Percentiles rank a stretch among this genome's conserved stretches.
phyloP scores from a whole-genome alignment of 2,888 invertebrate species.

The Metalampra italica region DNA sequence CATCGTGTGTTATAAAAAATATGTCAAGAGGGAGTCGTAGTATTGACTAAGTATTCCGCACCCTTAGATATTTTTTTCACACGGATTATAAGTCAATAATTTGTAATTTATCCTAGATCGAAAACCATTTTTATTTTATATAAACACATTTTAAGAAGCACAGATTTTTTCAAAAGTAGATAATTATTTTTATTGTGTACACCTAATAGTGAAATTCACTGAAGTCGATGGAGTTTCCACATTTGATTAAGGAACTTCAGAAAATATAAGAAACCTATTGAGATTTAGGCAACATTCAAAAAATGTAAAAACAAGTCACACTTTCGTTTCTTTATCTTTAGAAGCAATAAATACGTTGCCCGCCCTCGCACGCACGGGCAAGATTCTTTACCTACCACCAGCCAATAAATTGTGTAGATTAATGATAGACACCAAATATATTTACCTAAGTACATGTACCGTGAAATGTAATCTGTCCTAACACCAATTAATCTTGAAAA shows the following conservation, averaged over 20 bases:
- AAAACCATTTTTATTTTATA: too few relatives aligned
- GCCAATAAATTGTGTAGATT: conserved; percentile 69
- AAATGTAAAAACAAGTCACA: conserved; percentile 50
- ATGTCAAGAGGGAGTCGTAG: conserved; percentile 11
- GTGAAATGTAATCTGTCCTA: conserved; percentile 64
- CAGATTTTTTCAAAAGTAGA: background rate
- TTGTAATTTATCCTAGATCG: too few relatives aligned
- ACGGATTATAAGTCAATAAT: background rate
- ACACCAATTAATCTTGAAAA: conserved; percentile 61
- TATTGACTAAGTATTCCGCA: background rate
- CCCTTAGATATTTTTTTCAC: too few relatives aligned
- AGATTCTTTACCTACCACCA: conserved; percentile 51
- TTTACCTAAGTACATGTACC: conserved; percentile 63
- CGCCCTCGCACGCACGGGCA: conserved; percentile 50
- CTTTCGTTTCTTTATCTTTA: conserved; percentile 56
- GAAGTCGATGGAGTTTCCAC: background rate
- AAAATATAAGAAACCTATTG: conserved; percentile 35
- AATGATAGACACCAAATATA: conserved; percentile 67
- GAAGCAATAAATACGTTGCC: conserved; percentile 62
- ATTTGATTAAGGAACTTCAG: background rate
- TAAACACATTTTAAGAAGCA: too few relatives aligned
- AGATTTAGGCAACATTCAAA: conserved; percentile 33
- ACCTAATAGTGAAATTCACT: too few relatives aligned
- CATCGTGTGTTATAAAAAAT: conserved; percentile 32
- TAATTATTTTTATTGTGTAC: background rate